Conservation (phyloP, 2,797 vertebrate species). For the Cyclura pinguis region DNA sequence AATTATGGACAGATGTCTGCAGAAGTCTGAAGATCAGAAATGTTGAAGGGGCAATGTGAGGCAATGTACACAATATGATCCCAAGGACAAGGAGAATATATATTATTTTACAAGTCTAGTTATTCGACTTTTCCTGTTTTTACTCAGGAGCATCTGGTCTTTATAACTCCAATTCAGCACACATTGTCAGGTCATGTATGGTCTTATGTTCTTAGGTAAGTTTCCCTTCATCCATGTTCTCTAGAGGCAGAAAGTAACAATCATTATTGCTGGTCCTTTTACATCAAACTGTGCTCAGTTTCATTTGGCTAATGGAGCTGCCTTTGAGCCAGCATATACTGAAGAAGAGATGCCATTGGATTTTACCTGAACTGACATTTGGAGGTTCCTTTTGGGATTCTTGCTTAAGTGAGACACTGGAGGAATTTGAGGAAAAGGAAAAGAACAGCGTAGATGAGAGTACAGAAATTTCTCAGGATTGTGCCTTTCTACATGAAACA, state of each 20-base stretch:
- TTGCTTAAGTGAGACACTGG: neutral
- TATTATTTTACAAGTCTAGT: neutral
- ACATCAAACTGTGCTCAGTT: neutral
- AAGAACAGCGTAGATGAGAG: neutral
- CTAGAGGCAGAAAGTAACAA: neutral
- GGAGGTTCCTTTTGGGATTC: neutral
- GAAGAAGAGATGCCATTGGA: neutral
- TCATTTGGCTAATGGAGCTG: neutral
- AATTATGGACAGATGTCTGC: neutral
- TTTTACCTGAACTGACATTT: neutral
- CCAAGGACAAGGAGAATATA: neutral
- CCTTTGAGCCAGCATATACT: neutral
- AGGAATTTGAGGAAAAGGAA: neutral
- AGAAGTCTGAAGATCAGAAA: neutral
- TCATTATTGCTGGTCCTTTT: neutral
- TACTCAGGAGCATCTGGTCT: too few relatives aligned
- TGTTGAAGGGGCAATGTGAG: neutral
- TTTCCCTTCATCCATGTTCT: neutral
- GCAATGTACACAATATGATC: neutral
- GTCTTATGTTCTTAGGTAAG: neutral
- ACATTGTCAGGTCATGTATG: neutral
- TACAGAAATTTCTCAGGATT: neutral
- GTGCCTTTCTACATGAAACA: neutral
- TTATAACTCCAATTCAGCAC: too few relatives aligned
- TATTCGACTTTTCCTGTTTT: neutral